Percentiles rank a stretch among this genome's conserved stretches.
These are phyloP conservation scores for Brachyrhaphis roseni DNA, from an alignment of 2,797 vertebrate species.

Conservation along the genomic window DNA sequence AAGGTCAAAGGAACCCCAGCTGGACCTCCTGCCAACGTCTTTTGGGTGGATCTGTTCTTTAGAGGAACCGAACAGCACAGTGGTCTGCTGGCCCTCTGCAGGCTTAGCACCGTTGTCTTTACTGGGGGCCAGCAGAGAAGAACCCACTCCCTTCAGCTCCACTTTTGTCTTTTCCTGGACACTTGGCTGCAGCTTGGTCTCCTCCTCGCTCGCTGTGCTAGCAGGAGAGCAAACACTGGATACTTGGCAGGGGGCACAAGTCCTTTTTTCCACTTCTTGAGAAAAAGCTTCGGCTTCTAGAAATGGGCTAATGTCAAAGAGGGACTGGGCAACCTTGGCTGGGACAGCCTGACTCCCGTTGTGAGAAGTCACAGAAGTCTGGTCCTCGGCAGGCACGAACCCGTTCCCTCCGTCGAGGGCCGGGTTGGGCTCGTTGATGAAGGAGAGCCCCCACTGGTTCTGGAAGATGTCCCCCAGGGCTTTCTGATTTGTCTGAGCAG, in stretches of 20 bases:
- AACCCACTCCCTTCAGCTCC: constrained; percentile 83
- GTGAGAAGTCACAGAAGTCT: constrained; percentile 84
- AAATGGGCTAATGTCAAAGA: constrained; percentile 83
- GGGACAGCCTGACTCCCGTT: constrained; percentile 81
- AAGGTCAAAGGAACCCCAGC: constrained; percentile 91
- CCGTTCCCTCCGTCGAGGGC: constrained; percentile 78
- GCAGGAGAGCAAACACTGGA: constrained; percentile 65
- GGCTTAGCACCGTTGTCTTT: constrained; percentile 89
- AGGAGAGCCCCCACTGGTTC: constrained; percentile 99
- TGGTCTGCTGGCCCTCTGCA: constrained; percentile 85
- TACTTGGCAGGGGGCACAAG: constrained; percentile 85
- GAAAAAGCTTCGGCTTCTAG: constrained; percentile 85
- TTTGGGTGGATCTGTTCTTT: constrained; percentile 90
- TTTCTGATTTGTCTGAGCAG: constrained; percentile 92
- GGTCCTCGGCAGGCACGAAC: constrained; percentile 78
- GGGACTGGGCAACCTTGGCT: constrained; percentile 84
- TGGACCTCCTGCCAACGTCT: constrained; percentile 90
- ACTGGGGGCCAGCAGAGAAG: constrained; percentile 84
- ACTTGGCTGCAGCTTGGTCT: constrained; percentile 82
- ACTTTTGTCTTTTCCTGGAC: constrained; percentile 83
- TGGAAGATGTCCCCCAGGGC: constrained; percentile 98
- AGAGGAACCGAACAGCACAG: constrained; percentile 88
- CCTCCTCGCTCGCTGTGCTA: constrained; percentile 81
- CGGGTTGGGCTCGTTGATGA: constrained; percentile 96
- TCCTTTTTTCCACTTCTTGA: constrained; percentile 91